These are phyloP conservation scores for Mus minutoides DNA, from an alignment of 2,797 vertebrate genomes.

Conservation along the genomic window DNA sequence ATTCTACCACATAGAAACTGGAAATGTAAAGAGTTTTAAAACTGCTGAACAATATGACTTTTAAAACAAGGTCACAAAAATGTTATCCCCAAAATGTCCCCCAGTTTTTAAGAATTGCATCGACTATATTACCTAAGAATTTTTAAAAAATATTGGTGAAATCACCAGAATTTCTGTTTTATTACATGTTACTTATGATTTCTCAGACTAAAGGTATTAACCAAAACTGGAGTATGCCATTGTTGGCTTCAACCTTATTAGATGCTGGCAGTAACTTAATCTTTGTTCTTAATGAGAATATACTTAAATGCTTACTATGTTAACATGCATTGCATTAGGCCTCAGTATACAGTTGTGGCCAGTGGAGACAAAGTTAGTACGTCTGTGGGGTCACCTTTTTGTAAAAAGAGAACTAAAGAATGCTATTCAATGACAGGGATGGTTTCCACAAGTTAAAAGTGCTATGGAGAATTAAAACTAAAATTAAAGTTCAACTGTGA, in stretches of 20 bases:
- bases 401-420: not conserved
- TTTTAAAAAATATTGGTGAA: not conserved
- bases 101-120: not conserved
- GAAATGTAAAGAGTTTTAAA: not conserved
- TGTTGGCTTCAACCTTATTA: not conserved
- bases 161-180: not conserved
- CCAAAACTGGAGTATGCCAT: not conserved
- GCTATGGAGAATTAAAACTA: not conserved
- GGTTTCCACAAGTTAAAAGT: not conserved
- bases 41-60: not conserved
- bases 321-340: not conserved
- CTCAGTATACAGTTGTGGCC: not conserved
- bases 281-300: not conserved
- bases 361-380: not conserved
- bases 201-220: not conserved
- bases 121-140: slow-evolving; percentile 19
- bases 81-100: not conserved
- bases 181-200: not conserved
- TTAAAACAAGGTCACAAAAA: not conserved
- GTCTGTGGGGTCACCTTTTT: not conserved
- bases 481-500: not conserved
- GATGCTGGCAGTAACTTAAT: not conserved
- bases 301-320: not conserved
- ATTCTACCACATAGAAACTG: not conserved
- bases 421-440: not conserved